Evolutionary conservation across 2,113 vertebrate species (phyloP).

Genomic region (Telmatochromis sp.): DNA sequence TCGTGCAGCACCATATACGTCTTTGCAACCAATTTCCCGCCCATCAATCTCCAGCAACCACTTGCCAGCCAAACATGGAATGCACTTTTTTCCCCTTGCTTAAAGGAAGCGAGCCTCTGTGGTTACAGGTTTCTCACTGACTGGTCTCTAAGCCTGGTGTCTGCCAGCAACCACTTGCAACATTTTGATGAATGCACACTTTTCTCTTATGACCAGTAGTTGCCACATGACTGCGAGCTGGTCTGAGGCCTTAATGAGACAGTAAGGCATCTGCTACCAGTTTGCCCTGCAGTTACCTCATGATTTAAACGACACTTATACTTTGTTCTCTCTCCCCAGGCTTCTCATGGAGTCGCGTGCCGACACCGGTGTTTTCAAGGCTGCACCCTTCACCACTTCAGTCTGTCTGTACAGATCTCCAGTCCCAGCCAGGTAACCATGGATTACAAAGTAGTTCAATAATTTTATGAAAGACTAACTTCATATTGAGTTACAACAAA

Average conservation of each 20-base stretch:
- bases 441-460: background rate
- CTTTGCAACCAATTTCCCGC: background rate
- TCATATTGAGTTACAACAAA: background rate
- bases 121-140: background rate
- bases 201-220: background rate
- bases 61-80: no score
- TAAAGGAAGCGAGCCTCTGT: background rate
- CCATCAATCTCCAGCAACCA: background rate
- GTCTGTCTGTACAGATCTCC: constrained; percentile 72
- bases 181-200: background rate
- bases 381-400: constrained; percentile 75
- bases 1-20: fast-evolving
- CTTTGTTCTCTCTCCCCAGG: constrained; percentile 60
- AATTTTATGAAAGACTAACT: background rate
- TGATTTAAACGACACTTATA: background rate
- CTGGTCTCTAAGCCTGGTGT: background rate
- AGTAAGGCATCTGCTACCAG: background rate
- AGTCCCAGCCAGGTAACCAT: constrained; percentile 79
- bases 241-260: background rate
- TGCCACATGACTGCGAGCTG: background rate
- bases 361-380: constrained; percentile 68
- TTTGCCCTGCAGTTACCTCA: background rate
- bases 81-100: background rate
- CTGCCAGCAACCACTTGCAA: background rate
- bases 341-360: constrained; percentile 64